Evolutionary conservation across 2,113 vertebrate genomes (phyloP), one percentile per base, ranked within the genome.

Genomic region (Ptychochromis oligacanthus): DNA sequence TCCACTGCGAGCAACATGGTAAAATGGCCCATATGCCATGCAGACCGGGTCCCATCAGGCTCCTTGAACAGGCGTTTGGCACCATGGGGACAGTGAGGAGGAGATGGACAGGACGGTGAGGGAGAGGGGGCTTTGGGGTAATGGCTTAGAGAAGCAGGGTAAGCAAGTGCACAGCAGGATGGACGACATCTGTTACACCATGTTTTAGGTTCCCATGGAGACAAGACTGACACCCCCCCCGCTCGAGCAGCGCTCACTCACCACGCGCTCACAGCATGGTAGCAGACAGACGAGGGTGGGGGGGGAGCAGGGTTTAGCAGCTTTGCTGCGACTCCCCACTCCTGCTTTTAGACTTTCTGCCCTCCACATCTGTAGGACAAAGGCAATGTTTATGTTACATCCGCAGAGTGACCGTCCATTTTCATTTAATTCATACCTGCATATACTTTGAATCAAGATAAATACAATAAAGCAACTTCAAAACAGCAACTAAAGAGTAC

Each of bases 351-450:
- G 97, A 96, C 96, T 97, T 97, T 97, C 97, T 99, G 97, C 96
- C 96, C 96, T 98, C 97, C 97, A 98, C 95, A 99, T 99, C 98
- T 99, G 98, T 96, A 96, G 97, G 96, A 99, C 95, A 99, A 97
- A 98, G 97, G 97, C 94, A 98, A 92, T 4, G 95, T 96, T 96
- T 81, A 96, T 79, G 92, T 97, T 97, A 97, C 95, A 97, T 91
- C 88, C 80, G 77, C 34, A 92, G 56, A 80, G 58, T 2, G 49
- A 74, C 72, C 55, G 5, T 70, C 65, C 61, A 79, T 54, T 15
- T 55, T 83, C 38, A 80, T 83, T 58, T 2, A 43, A 46, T 81
- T 77, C 14, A 86, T 7, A 79, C 28, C 55, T 75, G 78, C 55
- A 61, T 56, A 34, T 22, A 76, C 6, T 75, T 57, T 26, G 75